phyloP scores from a whole-genome alignment of 2,113 vertebrate genomes.

The Gobiocypris rarus region DNA sequence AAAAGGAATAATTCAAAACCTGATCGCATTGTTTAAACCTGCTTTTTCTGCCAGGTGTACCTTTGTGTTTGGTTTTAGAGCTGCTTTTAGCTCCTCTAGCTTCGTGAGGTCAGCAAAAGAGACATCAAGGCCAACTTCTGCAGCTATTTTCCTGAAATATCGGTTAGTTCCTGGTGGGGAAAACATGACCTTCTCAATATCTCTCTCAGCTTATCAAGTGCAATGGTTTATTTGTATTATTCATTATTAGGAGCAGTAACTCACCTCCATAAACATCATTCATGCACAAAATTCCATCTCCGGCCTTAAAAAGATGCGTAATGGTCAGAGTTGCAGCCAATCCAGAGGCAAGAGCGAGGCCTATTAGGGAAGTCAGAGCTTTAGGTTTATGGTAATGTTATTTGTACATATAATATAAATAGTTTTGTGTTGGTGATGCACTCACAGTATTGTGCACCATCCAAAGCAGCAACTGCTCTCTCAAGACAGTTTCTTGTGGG shows the following conservation, averaged over 20 bases:
- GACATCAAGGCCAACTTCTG: conserved; percentile 78
- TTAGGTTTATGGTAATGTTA: not conserved
- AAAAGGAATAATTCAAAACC: not conserved
- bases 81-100: conserved; percentile 77
- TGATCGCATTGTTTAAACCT: not conserved
- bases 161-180: conserved; percentile 83
- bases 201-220: not conserved
- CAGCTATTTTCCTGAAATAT: conserved; percentile 83
- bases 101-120: conserved; percentile 85
- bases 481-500: conserved; percentile 90
- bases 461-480: conserved; percentile 83
- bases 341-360: conserved; percentile 88
- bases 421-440: not conserved
- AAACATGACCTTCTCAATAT: not conserved
- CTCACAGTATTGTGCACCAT: conserved; percentile 93
- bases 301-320: conserved; percentile 85
- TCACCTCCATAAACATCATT: conserved; percentile 94
- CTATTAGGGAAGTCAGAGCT: conserved; percentile 65
- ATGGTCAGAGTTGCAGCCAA: conserved; percentile 85
- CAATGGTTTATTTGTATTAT: not conserved
- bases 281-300: conserved; percentile 87
- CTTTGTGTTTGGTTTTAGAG: conserved; percentile 89
- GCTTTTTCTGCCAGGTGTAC: conserved; percentile 66
- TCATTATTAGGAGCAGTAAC: not conserved
- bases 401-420: not conserved